Evolutionary conservation across 2,113 vertebrate genomes (phyloP).

Genomic region (Gasterosteus aculeatus): DNA sequence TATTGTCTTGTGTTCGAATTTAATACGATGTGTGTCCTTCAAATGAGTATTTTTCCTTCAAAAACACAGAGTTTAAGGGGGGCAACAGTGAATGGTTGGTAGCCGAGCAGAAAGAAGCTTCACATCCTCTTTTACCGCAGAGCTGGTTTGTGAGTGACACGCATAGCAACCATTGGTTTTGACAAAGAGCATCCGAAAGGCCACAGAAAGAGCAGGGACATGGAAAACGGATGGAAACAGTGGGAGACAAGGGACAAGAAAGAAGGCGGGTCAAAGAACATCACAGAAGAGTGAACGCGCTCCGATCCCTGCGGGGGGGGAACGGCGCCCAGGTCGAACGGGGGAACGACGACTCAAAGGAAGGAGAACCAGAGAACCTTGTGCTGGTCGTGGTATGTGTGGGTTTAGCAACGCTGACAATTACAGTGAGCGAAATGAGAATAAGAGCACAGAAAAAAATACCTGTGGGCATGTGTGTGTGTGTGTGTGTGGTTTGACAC

Average conservation of each 20-base stretch:
- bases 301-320: slow-evolving; percentile 36
- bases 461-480: slow-evolving; percentile 17
- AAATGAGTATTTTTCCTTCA: slow-evolving; percentile 25
- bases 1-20: slow-evolving; percentile 48
- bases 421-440: slow-evolving; percentile 32
- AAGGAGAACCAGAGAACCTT: slow-evolving; percentile 48
- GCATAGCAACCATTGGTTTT: slow-evolving; percentile 41
- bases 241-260: not conserved
- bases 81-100: slow-evolving; percentile 59
- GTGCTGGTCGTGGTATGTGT: slow-evolving; percentile 37
- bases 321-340: slow-evolving; percentile 33
- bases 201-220: slow-evolving; percentile 30
- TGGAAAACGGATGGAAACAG: slow-evolving; percentile 26
- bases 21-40: slow-evolving; percentile 43
- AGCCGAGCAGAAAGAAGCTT: slow-evolving; percentile 49
- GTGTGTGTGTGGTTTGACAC: slow-evolving; percentile 15
- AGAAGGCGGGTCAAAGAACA: not conserved
- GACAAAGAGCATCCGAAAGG: slow-evolving; percentile 58
- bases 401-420: slow-evolving; percentile 44
- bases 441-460: not conserved
- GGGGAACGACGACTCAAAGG: slow-evolving; percentile 37
- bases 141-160: slow-evolving; percentile 56
- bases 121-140: slow-evolving; percentile 45
- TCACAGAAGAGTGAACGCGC: slow-evolving; percentile 38
- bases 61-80: slow-evolving; percentile 45